A percentile compares a stretch with the other conserved stretches of the same genome.
Evolutionary conservation across 2,113 vertebrate genomes (phyloP).

Genomic region (Phasianus colchicus): DNA sequence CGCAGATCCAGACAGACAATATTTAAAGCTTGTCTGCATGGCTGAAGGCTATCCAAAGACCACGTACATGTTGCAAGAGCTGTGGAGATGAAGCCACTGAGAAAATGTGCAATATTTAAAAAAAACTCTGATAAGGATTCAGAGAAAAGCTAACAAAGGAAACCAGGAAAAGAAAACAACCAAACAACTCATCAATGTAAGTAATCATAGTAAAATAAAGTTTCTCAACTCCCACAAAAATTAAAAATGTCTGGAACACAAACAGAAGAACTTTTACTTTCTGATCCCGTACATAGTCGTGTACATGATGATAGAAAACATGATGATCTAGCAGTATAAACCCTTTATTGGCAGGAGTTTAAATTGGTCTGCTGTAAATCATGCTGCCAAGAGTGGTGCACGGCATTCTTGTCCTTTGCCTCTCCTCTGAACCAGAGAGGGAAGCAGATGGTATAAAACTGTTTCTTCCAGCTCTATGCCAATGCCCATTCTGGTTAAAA

Average conservation of each 20-base stretch:
- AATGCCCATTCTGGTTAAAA: background rate
- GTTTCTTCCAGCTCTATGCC: conserved; percentile 15
- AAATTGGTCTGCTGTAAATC: conserved; percentile 5
- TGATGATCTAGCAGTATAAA: background rate
- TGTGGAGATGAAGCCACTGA: background rate
- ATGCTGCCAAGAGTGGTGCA: background rate
- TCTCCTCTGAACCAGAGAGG: conserved; percentile 31
- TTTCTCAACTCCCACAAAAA: background rate
- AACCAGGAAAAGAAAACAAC: background rate
- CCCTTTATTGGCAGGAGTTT: background rate
- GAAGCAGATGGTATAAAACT: conserved; percentile 52
- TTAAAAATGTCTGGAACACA: background rate
- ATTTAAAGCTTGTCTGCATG: background rate
- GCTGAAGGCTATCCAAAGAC: background rate
- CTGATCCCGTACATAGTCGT: background rate
- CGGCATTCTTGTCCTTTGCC: conserved; percentile 25
- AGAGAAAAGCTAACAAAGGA: background rate
- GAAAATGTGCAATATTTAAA: background rate
- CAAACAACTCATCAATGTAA: background rate
- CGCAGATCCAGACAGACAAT: background rate
- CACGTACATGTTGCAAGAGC: background rate
- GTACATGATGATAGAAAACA: background rate
- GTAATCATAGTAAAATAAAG: background rate
- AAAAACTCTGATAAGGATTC: background rate
- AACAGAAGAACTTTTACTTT: background rate